Evolutionary conservation across 37 sponge, comb jelly and placozoan species (phyloP), one percentile per base, ranked within the genome.

Genomic region (Geodia barretti): DNA sequence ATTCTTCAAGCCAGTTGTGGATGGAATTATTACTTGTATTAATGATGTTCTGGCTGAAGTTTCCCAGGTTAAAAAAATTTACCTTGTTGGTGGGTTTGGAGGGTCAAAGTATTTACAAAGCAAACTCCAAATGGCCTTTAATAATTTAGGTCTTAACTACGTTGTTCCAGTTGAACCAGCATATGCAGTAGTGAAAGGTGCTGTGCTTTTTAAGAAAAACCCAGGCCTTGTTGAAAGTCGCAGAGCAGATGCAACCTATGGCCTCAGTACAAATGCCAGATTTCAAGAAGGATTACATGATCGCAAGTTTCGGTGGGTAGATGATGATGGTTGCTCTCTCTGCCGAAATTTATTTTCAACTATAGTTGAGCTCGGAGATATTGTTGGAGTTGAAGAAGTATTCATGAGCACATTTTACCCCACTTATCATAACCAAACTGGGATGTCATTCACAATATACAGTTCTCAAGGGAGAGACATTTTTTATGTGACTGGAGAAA

Each of bases 191-290:
- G 66, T 74, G 23, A 38, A 63, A 38, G 83, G 83, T 31, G 83
- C 83, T n/a, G 59, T 83, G 2, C 38, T 47, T 9, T 83, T 62
- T 31, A 37, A 73, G 17, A 25, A 63, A 65, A 39, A 83, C 31
- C 75, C 75, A 3, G 59, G 39, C 26, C 25, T 83, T 3, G 38
- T 83, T 25, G 40, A 41, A 25, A 39, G 64, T 34, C 74, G 83
- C 1, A 64, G 14, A 14, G 64, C 64, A 38, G 83, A 83, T 83
- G 83, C 83, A 11, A 66, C 83, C 1, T 83, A 83, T 74, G 83
- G 83, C 17, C 62, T 40, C 23, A 75, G 1, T n/a, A 19, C 26
- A 5, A 3, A 8, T 20, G 21, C 1, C 25, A 7, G 1, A 1
- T 77, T 77, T 77, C 40, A 28, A 24, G 5, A 19, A 37, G 4